Conservation (phyloP, 2,888 invertebrate genomes). For the Brachynemurus nebulosus region DNA sequence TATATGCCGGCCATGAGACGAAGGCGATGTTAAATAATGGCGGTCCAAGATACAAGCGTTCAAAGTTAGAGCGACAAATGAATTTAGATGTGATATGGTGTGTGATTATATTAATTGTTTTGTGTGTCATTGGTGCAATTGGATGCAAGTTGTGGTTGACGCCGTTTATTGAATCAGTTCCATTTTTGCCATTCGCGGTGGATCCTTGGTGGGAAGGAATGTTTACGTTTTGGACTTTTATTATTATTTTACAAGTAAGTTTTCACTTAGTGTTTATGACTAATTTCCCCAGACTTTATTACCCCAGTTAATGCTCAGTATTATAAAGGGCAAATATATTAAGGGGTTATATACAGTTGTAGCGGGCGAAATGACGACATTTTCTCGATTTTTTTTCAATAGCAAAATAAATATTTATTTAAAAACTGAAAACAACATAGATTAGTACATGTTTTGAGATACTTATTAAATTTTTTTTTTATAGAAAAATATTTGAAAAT, state of each 20-base stretch:
- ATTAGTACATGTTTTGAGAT: no score
- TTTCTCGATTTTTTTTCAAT: no score
- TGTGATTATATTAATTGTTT: constrained; percentile 74
- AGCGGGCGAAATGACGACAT: no score
- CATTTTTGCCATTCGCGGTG: constrained; percentile 30
- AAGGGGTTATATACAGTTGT: no score
- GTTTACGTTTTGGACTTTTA: constrained; percentile 87
- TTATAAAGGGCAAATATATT: no score
- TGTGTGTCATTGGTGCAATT: constrained; percentile 83
- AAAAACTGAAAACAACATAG: no score
- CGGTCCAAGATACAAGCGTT: constrained; percentile 86
- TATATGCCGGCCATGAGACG: constrained; percentile 95
- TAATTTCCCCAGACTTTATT: no score
- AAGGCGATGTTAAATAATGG: constrained; percentile 97
- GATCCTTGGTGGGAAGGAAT: constrained; percentile 62
- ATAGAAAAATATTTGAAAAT: no score
- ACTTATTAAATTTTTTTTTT: no score
- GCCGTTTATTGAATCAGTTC: constrained; percentile 41
- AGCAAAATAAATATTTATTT: no score
- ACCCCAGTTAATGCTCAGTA: no score
- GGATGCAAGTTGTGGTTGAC: constrained; percentile 81
- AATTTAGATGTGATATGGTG: constrained; percentile 96
- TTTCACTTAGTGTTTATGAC: no score
- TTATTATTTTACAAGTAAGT: constrained; percentile 79
- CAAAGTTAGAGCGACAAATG: constrained; percentile 83